These are phyloP conservation scores for Euproctis similis DNA, from an alignment of 2,888 invertebrate species.

Conservation along the genomic window DNA sequence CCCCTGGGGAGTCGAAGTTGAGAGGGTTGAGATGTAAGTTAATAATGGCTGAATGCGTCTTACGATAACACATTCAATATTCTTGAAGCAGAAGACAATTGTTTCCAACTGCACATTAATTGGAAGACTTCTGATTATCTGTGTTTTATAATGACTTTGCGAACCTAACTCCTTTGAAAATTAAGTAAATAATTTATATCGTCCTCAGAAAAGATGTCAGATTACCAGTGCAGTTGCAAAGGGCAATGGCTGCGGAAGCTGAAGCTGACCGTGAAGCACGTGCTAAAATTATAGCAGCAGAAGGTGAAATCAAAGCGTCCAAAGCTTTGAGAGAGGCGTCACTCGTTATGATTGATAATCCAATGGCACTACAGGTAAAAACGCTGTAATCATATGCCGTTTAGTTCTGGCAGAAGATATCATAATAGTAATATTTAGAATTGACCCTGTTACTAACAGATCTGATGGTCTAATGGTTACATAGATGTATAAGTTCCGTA, in stretches of 20 bases:
- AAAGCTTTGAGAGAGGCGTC: slow-evolving; percentile 90
- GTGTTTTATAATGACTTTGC: no score
- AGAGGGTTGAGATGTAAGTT: slow-evolving; percentile 94
- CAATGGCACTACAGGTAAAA: slow-evolving; percentile 79
- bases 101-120: no score
- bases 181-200: slow-evolving; percentile 70
- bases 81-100: no score
- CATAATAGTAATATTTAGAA: no score
- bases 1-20: slow-evolving; percentile 95
- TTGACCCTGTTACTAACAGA: no score
- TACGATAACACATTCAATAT: no score
- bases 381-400: no score
- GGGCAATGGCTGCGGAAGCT: slow-evolving; percentile 83
- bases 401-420: no score
- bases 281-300: slow-evolving; percentile 82
- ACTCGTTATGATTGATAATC: slow-evolving; percentile 87
- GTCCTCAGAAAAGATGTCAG: slow-evolving; percentile 63
- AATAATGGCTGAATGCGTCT: background rate
- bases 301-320: slow-evolving; percentile 91
- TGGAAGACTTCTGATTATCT: no score
- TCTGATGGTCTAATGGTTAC: no score
- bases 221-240: slow-evolving; percentile 75
- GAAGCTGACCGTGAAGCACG: slow-evolving; percentile 81
- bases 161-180: no score
- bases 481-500: no score